These are phyloP conservation scores for Lytechinus variegatus DNA, from an alignment of 35 echinoderm and acorn worm genomes.

Conservation along the genomic window DNA sequence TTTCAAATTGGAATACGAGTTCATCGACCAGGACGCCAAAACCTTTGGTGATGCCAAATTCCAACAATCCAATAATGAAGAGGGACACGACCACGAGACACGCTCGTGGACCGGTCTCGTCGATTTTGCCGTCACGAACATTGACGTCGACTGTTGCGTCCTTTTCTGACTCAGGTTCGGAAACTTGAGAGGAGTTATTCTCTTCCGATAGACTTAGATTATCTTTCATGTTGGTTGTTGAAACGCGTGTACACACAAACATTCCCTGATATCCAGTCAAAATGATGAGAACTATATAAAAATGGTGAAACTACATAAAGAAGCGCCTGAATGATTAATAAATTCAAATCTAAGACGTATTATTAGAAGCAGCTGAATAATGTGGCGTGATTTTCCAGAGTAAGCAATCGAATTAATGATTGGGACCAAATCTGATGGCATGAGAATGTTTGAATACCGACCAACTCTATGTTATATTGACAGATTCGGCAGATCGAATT, in stretches of 20 bases:
- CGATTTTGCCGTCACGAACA: not conserved
- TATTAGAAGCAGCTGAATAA: too few relatives aligned
- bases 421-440: too few relatives aligned
- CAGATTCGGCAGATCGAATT: too few relatives aligned
- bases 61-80: not conserved
- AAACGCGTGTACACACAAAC: not conserved
- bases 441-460: too few relatives aligned
- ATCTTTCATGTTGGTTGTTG: not conserved
- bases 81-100: constrained; percentile 22
- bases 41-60: not conserved
- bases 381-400: too few relatives aligned
- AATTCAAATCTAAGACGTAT: too few relatives aligned
- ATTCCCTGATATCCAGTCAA: not conserved
- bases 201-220: not conserved
- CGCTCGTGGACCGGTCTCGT: not conserved
- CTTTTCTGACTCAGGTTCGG: not conserved
- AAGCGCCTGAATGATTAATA: too few relatives aligned
- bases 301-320: too few relatives aligned
- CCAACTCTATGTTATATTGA: too few relatives aligned
- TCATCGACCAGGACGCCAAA: constrained; percentile 44
- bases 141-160: not conserved
- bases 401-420: too few relatives aligned
- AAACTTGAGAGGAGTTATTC: not conserved
- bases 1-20: not conserved
- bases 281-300: not conserved